Percentiles rank a stretch among this genome's conserved stretches.
Evolutionary conservation across 2,888 invertebrate genomes (phyloP).

Genomic region (Latrodectus elegans): DNA sequence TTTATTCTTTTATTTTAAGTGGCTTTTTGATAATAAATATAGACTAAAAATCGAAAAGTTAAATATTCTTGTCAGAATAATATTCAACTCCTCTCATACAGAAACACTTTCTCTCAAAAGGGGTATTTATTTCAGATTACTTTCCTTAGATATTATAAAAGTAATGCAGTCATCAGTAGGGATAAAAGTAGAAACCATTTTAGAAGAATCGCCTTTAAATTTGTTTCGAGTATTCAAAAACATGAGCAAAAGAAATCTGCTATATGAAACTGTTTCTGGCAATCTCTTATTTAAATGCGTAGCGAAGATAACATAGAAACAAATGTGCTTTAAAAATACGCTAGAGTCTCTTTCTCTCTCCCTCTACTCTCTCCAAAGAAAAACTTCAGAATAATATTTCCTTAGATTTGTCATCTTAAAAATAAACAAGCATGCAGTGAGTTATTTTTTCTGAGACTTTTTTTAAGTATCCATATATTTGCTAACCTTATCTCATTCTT

Average conservation of each 20-base stretch:
- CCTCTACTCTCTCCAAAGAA: neutral
- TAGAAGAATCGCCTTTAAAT: conserved; percentile 8
- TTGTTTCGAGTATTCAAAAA: conserved; percentile 34
- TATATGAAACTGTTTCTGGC: neutral
- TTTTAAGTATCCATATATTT: conserved; percentile 22
- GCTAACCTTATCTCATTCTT: conserved; percentile 17
- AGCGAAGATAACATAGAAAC: conserved; percentile 46
- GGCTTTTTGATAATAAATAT: too few relatives aligned
- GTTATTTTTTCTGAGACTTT: conserved; percentile 20
- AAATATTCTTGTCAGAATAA: too few relatives aligned
- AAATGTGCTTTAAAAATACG: conserved; percentile 31
- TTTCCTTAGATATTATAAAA: too few relatives aligned
- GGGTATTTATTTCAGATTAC: too few relatives aligned
- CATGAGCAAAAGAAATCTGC: conserved; percentile 33
- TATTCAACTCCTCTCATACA: too few relatives aligned
- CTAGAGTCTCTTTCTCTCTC: too few relatives aligned
- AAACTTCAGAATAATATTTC: conserved; percentile 50
- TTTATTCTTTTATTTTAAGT: too few relatives aligned
- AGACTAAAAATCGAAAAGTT: too few relatives aligned
- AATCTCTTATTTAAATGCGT: conserved; percentile 49
- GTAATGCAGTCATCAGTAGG: too few relatives aligned
- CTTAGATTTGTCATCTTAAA: conserved; percentile 46
- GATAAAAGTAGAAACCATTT: neutral
- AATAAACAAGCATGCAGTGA: conserved; percentile 20
- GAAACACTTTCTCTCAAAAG: too few relatives aligned